These are phyloP conservation scores for Epicauta chinensis DNA, from an alignment of 1,140 invertebrate species.

Conservation along the genomic window DNA sequence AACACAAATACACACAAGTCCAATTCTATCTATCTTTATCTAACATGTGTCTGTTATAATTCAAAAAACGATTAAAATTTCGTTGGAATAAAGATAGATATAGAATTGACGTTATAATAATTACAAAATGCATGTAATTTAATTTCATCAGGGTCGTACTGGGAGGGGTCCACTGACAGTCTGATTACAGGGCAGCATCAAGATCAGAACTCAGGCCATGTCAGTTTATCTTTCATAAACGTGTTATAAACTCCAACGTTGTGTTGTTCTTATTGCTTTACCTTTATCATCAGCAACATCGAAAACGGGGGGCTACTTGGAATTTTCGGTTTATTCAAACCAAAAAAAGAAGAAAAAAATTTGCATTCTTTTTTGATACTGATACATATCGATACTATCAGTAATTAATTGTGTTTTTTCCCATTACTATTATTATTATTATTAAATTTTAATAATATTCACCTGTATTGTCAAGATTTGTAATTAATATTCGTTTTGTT, in stretches of 20 bases:
- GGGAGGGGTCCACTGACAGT: conserved; percentile 39
- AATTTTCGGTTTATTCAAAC: not conserved
- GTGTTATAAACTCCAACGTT: conserved; percentile 22
- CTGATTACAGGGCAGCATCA: conserved; percentile 35
- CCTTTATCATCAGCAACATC: not conserved
- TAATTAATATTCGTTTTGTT: conserved; percentile 1
- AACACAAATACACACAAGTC: not conserved
- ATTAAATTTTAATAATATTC: conserved; percentile 6
- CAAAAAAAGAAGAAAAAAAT: not conserved
- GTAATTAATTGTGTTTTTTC: no score
- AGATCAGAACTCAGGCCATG: conserved; percentile 12
- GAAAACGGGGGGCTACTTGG: no score
- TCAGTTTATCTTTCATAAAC: conserved; percentile 26
- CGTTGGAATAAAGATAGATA: conserved; percentile 4
- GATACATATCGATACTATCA: not conserved
- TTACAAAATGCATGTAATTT: conserved; percentile 38
- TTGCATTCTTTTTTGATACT: not conserved
- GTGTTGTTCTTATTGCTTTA: not conserved
- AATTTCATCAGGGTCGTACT: conserved; percentile 41
- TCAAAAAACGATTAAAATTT: no score
- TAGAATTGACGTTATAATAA: conserved; percentile 27
- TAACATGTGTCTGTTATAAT: not conserved
- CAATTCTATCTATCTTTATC: not conserved
- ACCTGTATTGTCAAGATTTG: not conserved
- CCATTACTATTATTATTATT: no score